Conservation (phyloP, 2,888 invertebrate genomes). For the Mayetiola destructor region DNA sequence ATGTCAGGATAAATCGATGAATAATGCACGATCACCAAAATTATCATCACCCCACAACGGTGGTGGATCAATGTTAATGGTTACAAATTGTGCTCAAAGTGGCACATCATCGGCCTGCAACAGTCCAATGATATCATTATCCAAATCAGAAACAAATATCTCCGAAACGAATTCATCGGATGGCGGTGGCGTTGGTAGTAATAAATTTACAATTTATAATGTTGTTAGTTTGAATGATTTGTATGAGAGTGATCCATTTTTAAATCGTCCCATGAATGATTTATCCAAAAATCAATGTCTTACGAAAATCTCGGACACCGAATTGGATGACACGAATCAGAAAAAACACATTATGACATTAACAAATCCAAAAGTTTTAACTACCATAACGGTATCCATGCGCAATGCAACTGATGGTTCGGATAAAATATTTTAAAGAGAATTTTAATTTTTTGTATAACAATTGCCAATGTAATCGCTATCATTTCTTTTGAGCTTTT, state of each 20-base stretch:
- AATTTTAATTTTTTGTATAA: neutral
- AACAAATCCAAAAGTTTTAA: neutral
- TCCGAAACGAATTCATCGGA: conserved; percentile 17
- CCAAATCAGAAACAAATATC: conserved; percentile 25
- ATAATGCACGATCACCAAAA: neutral
- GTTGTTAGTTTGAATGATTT: conserved; percentile 25
- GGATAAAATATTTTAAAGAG: neutral
- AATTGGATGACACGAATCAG: neutral
- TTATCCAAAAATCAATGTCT: conserved; percentile 20
- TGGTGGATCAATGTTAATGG: too few species aligned
- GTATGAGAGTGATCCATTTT: conserved; percentile 20
- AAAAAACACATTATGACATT: neutral
- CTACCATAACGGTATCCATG: neutral
- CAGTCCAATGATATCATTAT: conserved; percentile 14
- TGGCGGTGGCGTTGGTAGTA: conserved; percentile 18
- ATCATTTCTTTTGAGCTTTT: neutral
- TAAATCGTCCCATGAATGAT: conserved; percentile 21
- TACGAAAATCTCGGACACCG: conserved; percentile 16
- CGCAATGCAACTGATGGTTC: conserved; percentile 4
- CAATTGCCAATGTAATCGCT: neutral
- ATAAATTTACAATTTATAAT: conserved; percentile 22
- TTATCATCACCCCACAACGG: neutral
- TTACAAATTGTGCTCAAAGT: neutral
- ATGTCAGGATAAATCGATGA: too few species aligned
- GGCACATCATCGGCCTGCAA: neutral